phyloP scores from a whole-genome alignment of 2,888 invertebrate genomes.

The Orthosia incerta region DNA sequence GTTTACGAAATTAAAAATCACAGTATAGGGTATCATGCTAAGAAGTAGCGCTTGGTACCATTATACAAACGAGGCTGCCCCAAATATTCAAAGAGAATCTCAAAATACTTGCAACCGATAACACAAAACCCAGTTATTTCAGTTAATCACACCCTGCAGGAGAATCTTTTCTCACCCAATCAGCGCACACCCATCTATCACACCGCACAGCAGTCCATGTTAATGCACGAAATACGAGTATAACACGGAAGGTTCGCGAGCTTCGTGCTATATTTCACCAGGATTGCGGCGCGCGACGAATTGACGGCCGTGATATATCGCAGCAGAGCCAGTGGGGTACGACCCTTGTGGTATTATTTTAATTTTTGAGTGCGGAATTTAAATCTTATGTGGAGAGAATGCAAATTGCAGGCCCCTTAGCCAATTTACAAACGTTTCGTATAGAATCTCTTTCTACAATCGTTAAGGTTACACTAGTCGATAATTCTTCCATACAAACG shows the following conservation, averaged over 20 bases:
- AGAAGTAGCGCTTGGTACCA: no score
- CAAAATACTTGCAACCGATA: not conserved
- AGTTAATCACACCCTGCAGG: not conserved
- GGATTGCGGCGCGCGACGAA: constrained; percentile 43
- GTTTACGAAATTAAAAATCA: no score
- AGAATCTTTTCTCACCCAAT: constrained; percentile 5
- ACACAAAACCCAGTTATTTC: not conserved
- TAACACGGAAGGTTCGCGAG: constrained; percentile 41
- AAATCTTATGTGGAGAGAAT: no score
- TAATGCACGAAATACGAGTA: constrained; percentile 36
- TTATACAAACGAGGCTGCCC: no score
- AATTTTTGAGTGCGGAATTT: not conserved
- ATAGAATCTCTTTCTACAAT: no score
- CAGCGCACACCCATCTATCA: constrained; percentile 36
- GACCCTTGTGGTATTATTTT: constrained; percentile 11
- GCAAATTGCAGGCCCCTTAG: no score
- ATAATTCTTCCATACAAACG: no score
- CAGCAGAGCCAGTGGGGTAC: not conserved
- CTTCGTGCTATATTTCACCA: constrained; percentile 43
- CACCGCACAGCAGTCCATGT: constrained; percentile 14
- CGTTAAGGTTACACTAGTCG: no score
- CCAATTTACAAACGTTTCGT: no score
- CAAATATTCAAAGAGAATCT: not conserved
- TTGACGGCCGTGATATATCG: constrained; percentile 53
- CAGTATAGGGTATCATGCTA: no score